phyloP scores from a whole-genome alignment of 2,888 invertebrate species.

The Drosophila cognata region DNA sequence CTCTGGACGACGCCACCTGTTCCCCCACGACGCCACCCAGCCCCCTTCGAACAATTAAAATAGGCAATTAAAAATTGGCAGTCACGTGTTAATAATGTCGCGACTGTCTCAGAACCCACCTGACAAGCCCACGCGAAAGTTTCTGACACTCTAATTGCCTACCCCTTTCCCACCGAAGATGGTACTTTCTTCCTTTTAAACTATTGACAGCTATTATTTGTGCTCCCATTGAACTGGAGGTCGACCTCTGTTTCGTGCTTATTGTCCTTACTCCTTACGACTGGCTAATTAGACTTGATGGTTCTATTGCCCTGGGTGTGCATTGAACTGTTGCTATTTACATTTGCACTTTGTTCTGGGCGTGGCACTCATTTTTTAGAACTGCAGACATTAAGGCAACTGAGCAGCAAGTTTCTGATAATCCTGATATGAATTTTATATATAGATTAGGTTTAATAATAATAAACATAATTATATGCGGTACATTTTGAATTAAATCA shows the following conservation, averaged over 20 bases:
- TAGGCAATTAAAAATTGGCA: slow-evolving; percentile 71
- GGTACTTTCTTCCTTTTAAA: neutral
- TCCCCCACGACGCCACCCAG: neutral
- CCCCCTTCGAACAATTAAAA: slow-evolving; percentile 49
- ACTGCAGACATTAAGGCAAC: neutral
- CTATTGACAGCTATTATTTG: slow-evolving; percentile 42
- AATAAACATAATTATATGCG: neutral
- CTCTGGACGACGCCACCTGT: slow-evolving; percentile 18
- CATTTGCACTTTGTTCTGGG: slow-evolving; percentile 11
- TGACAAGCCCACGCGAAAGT: slow-evolving; percentile 26
- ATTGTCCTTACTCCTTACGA: slow-evolving; percentile 17
- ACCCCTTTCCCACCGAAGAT: neutral
- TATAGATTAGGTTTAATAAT: neutral
- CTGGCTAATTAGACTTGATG: slow-evolving; percentile 43
- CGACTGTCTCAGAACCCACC: slow-evolving; percentile 47
- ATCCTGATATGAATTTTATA: neutral
- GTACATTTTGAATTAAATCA: neutral
- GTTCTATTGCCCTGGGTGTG: slow-evolving; percentile 20
- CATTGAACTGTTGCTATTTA: slow-evolving; percentile 5
- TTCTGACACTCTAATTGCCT: slow-evolving; percentile 35
- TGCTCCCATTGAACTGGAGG: slow-evolving; percentile 11
- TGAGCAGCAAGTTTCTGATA: neutral
- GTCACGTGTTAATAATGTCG: slow-evolving; percentile 74
- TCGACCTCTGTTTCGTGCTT: slow-evolving; percentile 3
- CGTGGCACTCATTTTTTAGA: slow-evolving; percentile 5